Conservation (phyloP, 2,113 vertebrate genomes). For the Canis aureus region DNA sequence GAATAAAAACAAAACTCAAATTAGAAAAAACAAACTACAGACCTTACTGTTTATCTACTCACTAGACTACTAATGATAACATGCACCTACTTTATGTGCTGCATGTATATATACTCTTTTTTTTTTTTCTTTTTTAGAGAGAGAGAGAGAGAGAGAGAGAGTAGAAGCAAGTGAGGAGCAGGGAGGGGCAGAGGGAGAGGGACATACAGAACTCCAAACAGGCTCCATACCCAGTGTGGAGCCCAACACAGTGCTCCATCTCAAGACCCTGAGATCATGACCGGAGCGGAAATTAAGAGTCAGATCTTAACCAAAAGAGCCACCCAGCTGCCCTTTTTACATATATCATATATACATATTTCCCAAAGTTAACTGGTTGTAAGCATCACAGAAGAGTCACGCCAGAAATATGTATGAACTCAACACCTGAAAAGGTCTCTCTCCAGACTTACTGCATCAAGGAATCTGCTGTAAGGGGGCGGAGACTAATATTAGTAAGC, state of each 20-base stretch:
- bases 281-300: not conserved
- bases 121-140: not conserved
- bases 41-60: not conserved
- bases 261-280: not conserved
- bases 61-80: not conserved
- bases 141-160: not conserved
- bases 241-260: not conserved
- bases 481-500: not conserved
- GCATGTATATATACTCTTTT: not conserved
- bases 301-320: not conserved
- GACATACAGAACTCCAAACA: not conserved
- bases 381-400: not conserved
- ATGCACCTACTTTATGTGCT: not conserved
- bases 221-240: not conserved
- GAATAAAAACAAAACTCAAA: slow-evolving; percentile 38
- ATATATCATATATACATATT: not conserved
- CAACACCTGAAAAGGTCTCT: not conserved
- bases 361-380: not conserved
- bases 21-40: not conserved
- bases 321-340: not conserved
- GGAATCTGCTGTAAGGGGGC: not conserved
- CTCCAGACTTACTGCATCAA: not conserved
- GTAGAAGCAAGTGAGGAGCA: not conserved
- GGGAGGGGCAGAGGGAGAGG: not conserved
- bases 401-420: no score